phyloP scores from a whole-genome alignment of 2,888 invertebrate species.

The Eugnorisma glareosa region DNA sequence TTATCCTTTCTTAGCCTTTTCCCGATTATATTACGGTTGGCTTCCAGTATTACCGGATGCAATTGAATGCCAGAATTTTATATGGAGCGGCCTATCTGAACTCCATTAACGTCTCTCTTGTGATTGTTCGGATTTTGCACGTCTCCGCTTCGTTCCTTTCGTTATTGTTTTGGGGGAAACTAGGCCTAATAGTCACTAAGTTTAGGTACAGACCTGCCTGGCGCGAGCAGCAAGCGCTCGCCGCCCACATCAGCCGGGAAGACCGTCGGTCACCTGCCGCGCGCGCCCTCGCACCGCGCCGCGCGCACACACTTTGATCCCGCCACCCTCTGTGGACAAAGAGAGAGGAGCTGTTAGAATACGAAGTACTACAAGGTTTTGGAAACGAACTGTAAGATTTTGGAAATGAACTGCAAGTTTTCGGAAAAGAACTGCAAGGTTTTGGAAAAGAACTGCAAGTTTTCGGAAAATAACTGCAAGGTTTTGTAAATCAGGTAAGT shows the following conservation, averaged over 20 bases:
- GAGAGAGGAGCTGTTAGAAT: slow-evolving; percentile 24
- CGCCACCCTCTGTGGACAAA: slow-evolving; percentile 87
- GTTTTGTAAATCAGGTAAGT: not conserved
- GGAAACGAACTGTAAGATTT: not conserved
- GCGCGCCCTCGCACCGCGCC: slow-evolving; percentile 86
- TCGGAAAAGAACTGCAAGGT: not conserved
- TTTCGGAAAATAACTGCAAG: not conserved
- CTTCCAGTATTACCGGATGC: not conserved
- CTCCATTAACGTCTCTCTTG: not conserved
- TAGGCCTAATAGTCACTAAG: not conserved
- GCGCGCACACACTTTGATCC: slow-evolving; percentile 78
- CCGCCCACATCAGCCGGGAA: slow-evolving; percentile 90
- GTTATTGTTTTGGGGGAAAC: not conserved
- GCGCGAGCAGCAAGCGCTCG: slow-evolving; percentile 90
- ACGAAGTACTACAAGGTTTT: not conserved
- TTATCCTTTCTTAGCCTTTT: not conserved
- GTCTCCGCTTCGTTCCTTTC: not conserved
- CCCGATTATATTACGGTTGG: not conserved
- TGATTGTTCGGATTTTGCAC: not conserved
- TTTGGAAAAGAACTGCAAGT: not conserved
- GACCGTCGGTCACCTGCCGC: slow-evolving; percentile 89
- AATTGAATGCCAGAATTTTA: not conserved
- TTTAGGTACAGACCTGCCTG: slow-evolving; percentile 83
- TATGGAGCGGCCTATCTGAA: not conserved
- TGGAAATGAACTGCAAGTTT: not conserved